Evolutionary conservation across 2,797 vertebrate genomes (phyloP).

Genomic region (Malacoctenus gilli): DNA sequence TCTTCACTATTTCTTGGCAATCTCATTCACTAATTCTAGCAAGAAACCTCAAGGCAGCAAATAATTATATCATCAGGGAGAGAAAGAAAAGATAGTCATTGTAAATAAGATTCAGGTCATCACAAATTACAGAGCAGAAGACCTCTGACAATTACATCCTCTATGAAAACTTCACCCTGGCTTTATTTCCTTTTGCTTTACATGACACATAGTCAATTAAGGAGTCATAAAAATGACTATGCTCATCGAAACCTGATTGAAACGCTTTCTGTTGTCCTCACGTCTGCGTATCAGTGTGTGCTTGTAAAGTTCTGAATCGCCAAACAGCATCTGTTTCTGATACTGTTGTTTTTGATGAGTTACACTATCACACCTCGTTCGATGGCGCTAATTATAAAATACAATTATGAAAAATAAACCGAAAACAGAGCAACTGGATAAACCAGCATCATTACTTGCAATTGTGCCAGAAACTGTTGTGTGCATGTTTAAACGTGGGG

Average conservation of each 20-base stretch:
- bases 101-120: too few relatives aligned
- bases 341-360: slow-evolving; percentile 24
- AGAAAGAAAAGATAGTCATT: too few relatives aligned
- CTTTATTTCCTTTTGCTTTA: neutral
- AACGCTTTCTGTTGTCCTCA: neutral
- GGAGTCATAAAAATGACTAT: too few relatives aligned
- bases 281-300: neutral
- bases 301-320: neutral
- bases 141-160: slow-evolving; percentile 26
- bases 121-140: slow-evolving; percentile 30
- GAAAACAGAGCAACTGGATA: slow-evolving; percentile 11
- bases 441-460: slow-evolving; percentile 1
- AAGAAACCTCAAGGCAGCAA: slow-evolving; percentile 44
- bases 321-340: neutral
- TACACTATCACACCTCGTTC: neutral
- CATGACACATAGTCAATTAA: neutral
- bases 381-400: slow-evolving; percentile 13
- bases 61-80: slow-evolving; percentile 42
- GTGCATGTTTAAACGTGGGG: slow-evolving; percentile 8
- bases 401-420: slow-evolving; percentile 15
- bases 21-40: slow-evolving; percentile 41
- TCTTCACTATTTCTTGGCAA: slow-evolving; percentile 47
- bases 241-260: too few relatives aligned
- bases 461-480: slow-evolving; percentile 14
- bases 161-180: neutral